Base-by-base conservation (phyloP, 1,140 invertebrate genomes). In the Drosophila sucinea region DNA sequence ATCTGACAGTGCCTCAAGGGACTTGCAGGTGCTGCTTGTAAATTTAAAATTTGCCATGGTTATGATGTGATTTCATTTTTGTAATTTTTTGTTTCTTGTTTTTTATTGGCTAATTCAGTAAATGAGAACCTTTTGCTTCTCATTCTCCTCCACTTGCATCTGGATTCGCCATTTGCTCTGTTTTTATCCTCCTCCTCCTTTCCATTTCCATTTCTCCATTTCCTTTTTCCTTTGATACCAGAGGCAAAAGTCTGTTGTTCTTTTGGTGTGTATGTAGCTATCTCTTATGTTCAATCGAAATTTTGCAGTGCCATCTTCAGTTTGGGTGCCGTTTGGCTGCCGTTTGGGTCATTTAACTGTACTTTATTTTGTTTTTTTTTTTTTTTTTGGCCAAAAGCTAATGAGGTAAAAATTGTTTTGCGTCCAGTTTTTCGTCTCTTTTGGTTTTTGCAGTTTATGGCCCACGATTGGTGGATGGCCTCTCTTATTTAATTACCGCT, bases 41-140 rank as follows among this genome's bases (percentile, higher is more conserved):
- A 77, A 86, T 87, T 73, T 82, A 29, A 65, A 70, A 86, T 86
- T 89, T 83, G 77, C 77, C 84, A 80, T 77, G 84, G 77, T 75
- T 71, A 77, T 69, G 64, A 60, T 67, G 69, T 72, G 73, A 30
- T 61, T 68, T 64, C 61, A 69, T 66, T 77, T 69, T 73, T 58
- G n/a, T 35, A 58, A 32, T 72, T 60, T 8, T 27, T 51, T 51
- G 30, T 17, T 17, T 41, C n/a, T 41, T 17, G 11, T 17, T 41
- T 27, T 51, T 44, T n/a, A 51, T 51, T 51, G 44, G 44, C 44
- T 51, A 27, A 27, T 27, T 27, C 38, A 68, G 55, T 62, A 40
- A 62, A 33, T 61, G 29, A 27, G 47, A 71, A 66, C 51, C 10
- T 8, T 35, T 35, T 8, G 1, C 5, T 33, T 7, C 30, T 32